Evolutionary conservation across 2,113 vertebrate species (phyloP), one percentile per base, ranked within the genome.

Genomic region (Lepisosteus oculatus): DNA sequence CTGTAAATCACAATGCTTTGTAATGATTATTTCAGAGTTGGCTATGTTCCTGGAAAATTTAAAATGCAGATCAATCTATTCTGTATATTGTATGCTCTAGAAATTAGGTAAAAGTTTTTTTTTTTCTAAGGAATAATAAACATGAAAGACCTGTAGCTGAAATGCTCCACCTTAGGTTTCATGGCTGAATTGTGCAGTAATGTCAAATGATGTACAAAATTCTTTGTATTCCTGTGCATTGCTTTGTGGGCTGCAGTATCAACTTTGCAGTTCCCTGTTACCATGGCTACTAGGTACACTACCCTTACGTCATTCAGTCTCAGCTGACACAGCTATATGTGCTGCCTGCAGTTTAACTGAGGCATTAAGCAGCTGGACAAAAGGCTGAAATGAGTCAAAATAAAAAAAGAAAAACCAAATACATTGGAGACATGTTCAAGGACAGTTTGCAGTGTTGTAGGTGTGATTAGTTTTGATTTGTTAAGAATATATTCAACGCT

Each of bases 161-260:
- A 7, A 68, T 51, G 9, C 9, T 6, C 9, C 47, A 51, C 5
- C 9, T 51, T 5, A 6, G 47, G 9, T 51, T 51, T 5, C 9
- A 51, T 6, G 47, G 47, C 47, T 51, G 9, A 51, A 51, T 89
- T 90, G 88, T 87, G 88, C 87, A 89, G 9, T 9, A 51, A 5
- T 51, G 47, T 51, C 5, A 51, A 51, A 51, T 51, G 47, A 51
- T 78, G 80, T 82, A 59, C 82, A 78, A 78, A 79, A 83, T 88
- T 77, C 83, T 90, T 87, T 86, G 88, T 89, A 90, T 90, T 90
- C 88, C 82, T 85, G 83, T 85, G 87, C 88, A 88, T 90, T 75
- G 81, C 85, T 80, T 78, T 82, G 69, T 82, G 85, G 85, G 88
- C 87, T 72, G 82, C 73, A 78, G 77, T 80, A 79, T 84, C 84